Base-by-base conservation (phyloP, 2,113 vertebrate species). In the Limnothrissa miodon region DNA sequence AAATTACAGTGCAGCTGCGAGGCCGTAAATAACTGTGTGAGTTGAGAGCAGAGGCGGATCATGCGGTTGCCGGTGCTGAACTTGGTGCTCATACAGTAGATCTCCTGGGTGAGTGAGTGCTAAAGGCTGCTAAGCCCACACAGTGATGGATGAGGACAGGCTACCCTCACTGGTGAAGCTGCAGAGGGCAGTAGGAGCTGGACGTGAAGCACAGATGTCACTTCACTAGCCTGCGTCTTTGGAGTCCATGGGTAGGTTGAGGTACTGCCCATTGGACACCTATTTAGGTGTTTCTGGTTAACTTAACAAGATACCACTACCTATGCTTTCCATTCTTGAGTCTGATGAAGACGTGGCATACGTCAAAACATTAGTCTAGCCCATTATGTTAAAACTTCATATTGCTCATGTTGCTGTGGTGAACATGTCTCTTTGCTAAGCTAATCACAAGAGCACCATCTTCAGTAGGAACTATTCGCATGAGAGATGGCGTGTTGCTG, bases 61-160 rank as follows among this genome's bases (percentile, higher is more conserved):
- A 10, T 70, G 66, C 29, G 36, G 66, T 29, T 74, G 66, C 66
- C 17, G 29, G 33, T 2, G 66, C 13, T 66, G 59, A 23, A 21
- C n/a, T 66, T 74, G 66, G 66, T 74, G 36, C 10, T 33, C 66
- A 74, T 74, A n/a, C n/a, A n/a, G n/a, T n/a, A 74, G 29, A 74
- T 74, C 66, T 74, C 21, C 15, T 56, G 53, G 53, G 17, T 56
- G 53, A 56, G 1, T 17, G 42, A 17, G 48, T 1, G 62, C 10
- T 70, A 33, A 29, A 29, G 62, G 62, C 29, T 36, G 66, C 29
- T 36, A 33, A 74, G 66, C 66, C 66, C 66, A 15, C 66, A 36
- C 66, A 13, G 66, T 74, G 66, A 74, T 74, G 66, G 66, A 74
- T 74, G 66, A 36, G 13, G 25, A 36, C 29, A 36, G 66, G 25